These are phyloP conservation scores for Platalea minor DNA, from an alignment of 2,797 vertebrate genomes.

Conservation along the genomic window DNA sequence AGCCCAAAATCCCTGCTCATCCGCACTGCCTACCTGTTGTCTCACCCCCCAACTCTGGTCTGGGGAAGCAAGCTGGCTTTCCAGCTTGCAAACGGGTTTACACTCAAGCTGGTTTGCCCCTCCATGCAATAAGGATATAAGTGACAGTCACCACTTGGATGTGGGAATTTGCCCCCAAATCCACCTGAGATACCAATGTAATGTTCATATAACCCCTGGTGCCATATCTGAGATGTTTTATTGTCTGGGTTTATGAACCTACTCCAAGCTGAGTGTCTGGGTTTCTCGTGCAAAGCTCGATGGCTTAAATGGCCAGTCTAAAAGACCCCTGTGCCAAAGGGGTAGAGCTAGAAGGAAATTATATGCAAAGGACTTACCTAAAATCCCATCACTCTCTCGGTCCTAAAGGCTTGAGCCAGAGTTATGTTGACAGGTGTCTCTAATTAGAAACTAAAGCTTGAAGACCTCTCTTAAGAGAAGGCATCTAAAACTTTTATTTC, in stretches of 20 bases:
- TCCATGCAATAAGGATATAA: not conserved
- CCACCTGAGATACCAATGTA: rapidly evolving
- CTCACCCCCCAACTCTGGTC: not conserved
- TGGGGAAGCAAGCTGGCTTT: not conserved
- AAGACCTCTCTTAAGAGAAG: not conserved
- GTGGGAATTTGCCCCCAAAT: not conserved
- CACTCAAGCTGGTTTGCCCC: not conserved
- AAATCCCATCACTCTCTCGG: not conserved
- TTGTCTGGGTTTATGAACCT: not conserved
- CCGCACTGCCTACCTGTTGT: not conserved
- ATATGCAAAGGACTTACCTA: not conserved
- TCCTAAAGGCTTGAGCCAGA: not conserved
- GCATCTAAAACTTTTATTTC: not conserved
- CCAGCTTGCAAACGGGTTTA: not conserved
- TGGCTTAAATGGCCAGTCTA: not conserved
- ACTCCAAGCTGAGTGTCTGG: not conserved
- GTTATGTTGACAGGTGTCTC: not conserved
- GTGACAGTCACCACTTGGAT: not conserved
- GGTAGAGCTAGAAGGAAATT: not conserved
- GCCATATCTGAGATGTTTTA: not conserved
- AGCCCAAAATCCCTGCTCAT: not conserved
- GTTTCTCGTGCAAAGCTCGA: not conserved
- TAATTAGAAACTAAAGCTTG: not conserved
- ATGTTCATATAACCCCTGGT: not conserved
- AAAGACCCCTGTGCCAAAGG: not conserved